These are phyloP conservation scores for Ovibos moschatus DNA, from an alignment of 2,113 vertebrate genomes.

Conservation along the genomic window DNA sequence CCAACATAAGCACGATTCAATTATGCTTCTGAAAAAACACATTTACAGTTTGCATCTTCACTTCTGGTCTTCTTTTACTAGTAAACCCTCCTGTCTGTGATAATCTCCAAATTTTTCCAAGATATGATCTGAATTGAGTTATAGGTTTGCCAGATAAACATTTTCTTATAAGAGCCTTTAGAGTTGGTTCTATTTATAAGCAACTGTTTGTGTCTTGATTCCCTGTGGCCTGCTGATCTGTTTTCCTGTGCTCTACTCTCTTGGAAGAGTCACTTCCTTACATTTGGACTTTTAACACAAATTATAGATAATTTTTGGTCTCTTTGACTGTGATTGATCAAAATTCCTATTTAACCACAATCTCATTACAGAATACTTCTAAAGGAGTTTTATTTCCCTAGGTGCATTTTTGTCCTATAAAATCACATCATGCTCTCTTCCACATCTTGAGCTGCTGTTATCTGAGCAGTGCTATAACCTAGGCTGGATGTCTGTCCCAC, in stretches of 20 bases:
- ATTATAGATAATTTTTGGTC: not conserved
- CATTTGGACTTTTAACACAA: not conserved
- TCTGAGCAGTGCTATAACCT: not conserved
- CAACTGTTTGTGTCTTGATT: not conserved
- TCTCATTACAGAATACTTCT: not conserved
- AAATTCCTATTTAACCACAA: not conserved
- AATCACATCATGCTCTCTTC: not conserved
- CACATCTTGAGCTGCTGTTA: not conserved
- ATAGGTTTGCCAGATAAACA: not conserved
- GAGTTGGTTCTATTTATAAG: not conserved
- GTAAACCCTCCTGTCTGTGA: not conserved
- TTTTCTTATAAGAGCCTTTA: not conserved
- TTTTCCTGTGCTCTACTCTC: not conserved
- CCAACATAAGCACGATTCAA: not conserved
- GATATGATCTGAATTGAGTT: not conserved
- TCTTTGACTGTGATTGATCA: not conserved
- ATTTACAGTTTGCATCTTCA: not conserved
- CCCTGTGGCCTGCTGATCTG: not conserved
- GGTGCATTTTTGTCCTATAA: not conserved
- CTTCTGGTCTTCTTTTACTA: not conserved
- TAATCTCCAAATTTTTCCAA: not conserved
- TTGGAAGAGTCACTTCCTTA: not conserved
- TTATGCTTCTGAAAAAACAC: not conserved
- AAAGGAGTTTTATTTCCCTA: not conserved
- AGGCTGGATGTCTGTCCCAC: not conserved